These are phyloP conservation scores for Dendrocincla fuliginosa DNA, from an alignment of 2,797 vertebrate species.

Conservation along the genomic window DNA sequence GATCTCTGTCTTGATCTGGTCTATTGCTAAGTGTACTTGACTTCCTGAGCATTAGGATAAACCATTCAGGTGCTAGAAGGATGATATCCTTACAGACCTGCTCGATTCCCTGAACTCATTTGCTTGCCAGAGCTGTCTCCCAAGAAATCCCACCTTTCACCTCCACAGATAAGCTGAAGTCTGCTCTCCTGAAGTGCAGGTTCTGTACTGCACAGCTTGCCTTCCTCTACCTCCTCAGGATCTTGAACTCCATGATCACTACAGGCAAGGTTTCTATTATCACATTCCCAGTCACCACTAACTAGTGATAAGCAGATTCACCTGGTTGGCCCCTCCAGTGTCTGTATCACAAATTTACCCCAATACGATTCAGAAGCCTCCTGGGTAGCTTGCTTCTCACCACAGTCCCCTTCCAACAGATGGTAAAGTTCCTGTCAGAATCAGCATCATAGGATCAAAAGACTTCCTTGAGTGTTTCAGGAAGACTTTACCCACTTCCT, in stretches of 20 bases:
- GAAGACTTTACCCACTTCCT: not conserved
- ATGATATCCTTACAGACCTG: not conserved
- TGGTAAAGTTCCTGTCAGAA: not conserved
- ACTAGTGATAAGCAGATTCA: not conserved
- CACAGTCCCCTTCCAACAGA: not conserved
- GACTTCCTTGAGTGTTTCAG: not conserved
- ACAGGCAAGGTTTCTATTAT: not conserved
- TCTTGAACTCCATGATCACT: not conserved
- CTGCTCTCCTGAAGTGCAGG: not conserved
- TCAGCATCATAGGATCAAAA: not conserved
- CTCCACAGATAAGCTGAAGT: not conserved
- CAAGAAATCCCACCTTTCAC: not conserved
- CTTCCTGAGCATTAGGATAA: not conserved
- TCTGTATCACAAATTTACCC: not conserved
- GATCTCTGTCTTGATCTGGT: not conserved
- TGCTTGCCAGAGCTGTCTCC: not conserved
- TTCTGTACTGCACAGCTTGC: not conserved
- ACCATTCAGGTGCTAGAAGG: not conserved
- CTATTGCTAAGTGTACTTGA: not conserved
- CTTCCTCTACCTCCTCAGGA: not conserved
- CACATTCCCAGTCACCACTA: not conserved
- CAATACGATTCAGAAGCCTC: not conserved
- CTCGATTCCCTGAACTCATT: not conserved
- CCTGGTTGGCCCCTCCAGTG: not conserved
- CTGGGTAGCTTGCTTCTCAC: not conserved